Evolutionary conservation across 2,888 invertebrate genomes (phyloP), one percentile per base, ranked within the genome.

Genomic region (Hermodice carunculata): DNA sequence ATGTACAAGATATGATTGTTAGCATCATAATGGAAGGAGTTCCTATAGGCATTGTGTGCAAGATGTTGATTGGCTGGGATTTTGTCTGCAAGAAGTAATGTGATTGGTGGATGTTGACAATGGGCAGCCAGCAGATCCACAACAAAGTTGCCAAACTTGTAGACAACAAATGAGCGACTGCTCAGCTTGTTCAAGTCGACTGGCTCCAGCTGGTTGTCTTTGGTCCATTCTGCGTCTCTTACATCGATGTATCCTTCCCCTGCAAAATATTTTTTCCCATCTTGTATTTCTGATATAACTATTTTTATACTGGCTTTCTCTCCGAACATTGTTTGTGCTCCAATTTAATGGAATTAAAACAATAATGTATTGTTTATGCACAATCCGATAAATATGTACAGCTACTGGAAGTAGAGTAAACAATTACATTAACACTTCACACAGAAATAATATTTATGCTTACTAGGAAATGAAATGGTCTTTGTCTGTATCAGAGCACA

Each of bases 91-190:
- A 84, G 73, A n/a, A 84, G 76, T 31, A 84, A 69, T 1, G 79
- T 83, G 40, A 83, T 72, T 24, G 82, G 82, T 24, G 71, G 59
- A 49, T 82, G 83, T 42, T 76, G 76, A 68, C 82, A 83, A 49
- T 81, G 82, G 17, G 74, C 69, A 1, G 77, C 69, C 11, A 84
- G 69, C 54, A 83, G 72, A 48, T 82, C 79, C 4, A 75, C 73
- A 1, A 83, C 76, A 71, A 81, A 83, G 65, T 78, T 80, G 29
- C 83, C 83, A 71, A 82, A 84, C 73, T 83, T 84, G 76, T 84
- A 84, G 48, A 84, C 76, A 34, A 84, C 79, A 60, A 84, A 83
- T 26, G 75, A 75, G 37, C 83, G 67, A 14, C 81, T 76, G 66
- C 75, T 75, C 11, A 84, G 74, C 61, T 80, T 81, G 72, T 79